Evolutionary conservation across 2,113 vertebrate genomes (phyloP).

Genomic region (Mustelus asterias): DNA sequence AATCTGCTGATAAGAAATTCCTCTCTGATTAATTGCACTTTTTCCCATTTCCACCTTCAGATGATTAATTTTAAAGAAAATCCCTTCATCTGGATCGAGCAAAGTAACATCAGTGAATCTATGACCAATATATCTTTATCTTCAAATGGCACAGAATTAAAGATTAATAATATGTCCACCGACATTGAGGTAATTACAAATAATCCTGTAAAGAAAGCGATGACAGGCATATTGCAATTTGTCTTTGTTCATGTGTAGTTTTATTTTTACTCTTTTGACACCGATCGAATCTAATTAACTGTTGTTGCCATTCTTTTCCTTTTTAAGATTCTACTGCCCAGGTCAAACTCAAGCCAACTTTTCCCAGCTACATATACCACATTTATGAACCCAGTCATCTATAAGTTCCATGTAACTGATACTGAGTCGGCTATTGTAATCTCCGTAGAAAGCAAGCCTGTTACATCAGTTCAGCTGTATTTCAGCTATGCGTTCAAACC

Average conservation of each 20-base stretch:
- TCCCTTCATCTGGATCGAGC: not conserved
- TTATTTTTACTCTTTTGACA: not conserved
- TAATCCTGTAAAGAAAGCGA: not conserved
- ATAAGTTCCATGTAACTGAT: not conserved
- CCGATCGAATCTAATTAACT: not conserved
- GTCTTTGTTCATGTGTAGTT: not conserved
- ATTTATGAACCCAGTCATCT: not conserved
- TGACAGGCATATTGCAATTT: not conserved
- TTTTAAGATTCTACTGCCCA: not conserved
- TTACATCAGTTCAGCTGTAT: not conserved
- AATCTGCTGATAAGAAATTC: not conserved
- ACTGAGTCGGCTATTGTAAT: not conserved
- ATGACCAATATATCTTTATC: not conserved
- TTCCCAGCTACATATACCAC: not conserved
- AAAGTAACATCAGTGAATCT: not conserved
- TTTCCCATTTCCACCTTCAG: not conserved
- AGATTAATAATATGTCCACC: not conserved
- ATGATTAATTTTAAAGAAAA: conserved; percentile 20
- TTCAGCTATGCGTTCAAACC: not conserved
- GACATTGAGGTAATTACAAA: not conserved
- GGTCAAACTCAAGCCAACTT: not conserved
- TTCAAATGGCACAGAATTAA: not conserved
- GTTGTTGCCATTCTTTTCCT: not conserved
- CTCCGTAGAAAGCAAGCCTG: not conserved
- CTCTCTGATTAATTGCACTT: not conserved